These are phyloP conservation scores for Luffia ferchaultella DNA, from an alignment of 2,888 invertebrate genomes.

Conservation along the genomic window DNA sequence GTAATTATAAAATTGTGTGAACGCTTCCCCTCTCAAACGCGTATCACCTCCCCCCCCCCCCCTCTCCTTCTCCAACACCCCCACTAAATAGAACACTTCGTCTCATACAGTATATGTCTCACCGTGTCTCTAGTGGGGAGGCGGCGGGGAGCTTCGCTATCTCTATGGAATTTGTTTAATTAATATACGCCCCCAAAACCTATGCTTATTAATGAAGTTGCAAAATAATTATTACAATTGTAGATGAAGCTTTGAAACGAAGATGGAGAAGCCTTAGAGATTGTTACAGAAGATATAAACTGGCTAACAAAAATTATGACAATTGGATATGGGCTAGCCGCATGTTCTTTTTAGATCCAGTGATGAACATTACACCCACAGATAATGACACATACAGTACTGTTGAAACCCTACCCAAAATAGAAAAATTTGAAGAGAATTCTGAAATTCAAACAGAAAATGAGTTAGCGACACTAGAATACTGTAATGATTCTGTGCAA, in stretches of 20 bases:
- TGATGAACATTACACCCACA: background rate
- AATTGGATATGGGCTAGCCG: background rate
- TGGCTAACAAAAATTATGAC: background rate
- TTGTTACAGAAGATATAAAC: background rate
- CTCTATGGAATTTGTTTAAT: no score
- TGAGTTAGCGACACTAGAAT: background rate
- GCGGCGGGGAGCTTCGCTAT: no score
- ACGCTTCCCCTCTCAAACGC: no score
- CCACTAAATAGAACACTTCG: no score
- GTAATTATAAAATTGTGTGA: no score
- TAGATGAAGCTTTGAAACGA: background rate
- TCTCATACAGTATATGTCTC: no score
- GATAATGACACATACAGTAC: background rate
- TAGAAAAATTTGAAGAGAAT: background rate
- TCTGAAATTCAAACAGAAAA: background rate
- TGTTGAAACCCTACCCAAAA: background rate
- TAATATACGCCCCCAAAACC: no score
- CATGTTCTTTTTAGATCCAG: background rate
- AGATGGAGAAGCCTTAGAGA: background rate
- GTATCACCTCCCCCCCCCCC: no score
- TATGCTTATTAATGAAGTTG: no score
- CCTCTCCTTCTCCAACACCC: no score
- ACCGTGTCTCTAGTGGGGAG: no score
- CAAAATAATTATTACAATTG: no score
- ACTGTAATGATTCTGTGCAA: background rate